Percentiles rank a stretch among this genome's conserved stretches.
Conservation (phyloP, 2,797 vertebrate genomes). For the Harpagifer antarcticus region DNA sequence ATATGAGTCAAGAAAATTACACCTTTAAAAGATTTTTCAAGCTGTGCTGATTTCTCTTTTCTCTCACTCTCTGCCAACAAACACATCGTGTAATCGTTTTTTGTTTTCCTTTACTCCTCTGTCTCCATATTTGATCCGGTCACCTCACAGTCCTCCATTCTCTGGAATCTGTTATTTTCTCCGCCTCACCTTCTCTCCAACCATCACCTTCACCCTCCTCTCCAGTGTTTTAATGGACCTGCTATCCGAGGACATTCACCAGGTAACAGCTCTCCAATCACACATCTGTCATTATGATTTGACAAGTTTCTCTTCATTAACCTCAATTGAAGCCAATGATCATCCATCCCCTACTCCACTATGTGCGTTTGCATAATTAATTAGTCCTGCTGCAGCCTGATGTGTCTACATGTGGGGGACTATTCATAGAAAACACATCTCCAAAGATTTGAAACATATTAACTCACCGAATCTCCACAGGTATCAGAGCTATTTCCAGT, state of each 20-base stretch:
- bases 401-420: slow-evolving; percentile 49
- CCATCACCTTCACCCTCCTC: not conserved
- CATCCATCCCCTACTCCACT: slow-evolving; percentile 7
- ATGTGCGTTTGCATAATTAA: slow-evolving; percentile 57
- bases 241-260: slow-evolving; percentile 7
- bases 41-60: slow-evolving; percentile 12
- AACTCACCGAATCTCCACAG: slow-evolving; percentile 66
- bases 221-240: not conserved
- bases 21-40: slow-evolving; percentile 31
- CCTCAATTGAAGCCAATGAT: slow-evolving; percentile 57
- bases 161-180: not conserved
- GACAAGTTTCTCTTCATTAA: slow-evolving; percentile 54
- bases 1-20: slow-evolving; percentile 22
- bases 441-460: slow-evolving; percentile 66
- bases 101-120: not conserved
- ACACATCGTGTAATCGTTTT: not conserved
- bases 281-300: slow-evolving; percentile 19
- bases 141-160: not conserved
- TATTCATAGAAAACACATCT: slow-evolving; percentile 69
- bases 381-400: slow-evolving; percentile 49
- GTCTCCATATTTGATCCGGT: not conserved
- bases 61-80: not conserved
- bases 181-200: not conserved
- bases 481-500: slow-evolving; percentile 53
- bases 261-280: slow-evolving; percentile 21